Percentiles rank a stretch among this genome's conserved stretches.
Evolutionary conservation across 2,888 invertebrate genomes (phyloP).

Genomic region (Zygothrica quintamaculata): DNA sequence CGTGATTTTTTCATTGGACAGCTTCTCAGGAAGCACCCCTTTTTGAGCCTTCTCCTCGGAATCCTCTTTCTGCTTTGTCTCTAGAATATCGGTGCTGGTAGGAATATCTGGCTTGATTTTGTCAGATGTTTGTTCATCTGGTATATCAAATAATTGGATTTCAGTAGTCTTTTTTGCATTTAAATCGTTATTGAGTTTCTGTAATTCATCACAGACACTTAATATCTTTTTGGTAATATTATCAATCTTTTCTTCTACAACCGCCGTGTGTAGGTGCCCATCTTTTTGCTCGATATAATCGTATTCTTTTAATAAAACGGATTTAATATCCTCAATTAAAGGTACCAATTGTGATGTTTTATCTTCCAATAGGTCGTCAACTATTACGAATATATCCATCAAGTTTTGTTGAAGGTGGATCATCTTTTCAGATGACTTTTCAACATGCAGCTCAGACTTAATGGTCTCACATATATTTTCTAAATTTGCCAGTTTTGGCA

Average conservation of each 20-base stretch:
- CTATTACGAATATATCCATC: slow-evolving; percentile 77
- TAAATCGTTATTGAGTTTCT: slow-evolving; percentile 14
- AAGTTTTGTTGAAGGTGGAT: slow-evolving; percentile 73
- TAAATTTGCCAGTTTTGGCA: slow-evolving; percentile 46
- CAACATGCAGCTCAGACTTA: slow-evolving; percentile 27
- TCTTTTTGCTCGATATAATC: slow-evolving; percentile 59
- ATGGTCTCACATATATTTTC: slow-evolving; percentile 47
- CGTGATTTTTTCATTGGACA: slow-evolving; percentile 1
- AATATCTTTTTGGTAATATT: slow-evolving; percentile 40
- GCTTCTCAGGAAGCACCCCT: not conserved
- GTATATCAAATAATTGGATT: slow-evolving; percentile 1
- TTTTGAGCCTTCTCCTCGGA: slow-evolving; percentile 7
- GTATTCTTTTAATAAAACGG: slow-evolving; percentile 43
- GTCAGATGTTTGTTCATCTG: slow-evolving; percentile 6
- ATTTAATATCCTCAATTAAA: slow-evolving; percentile 52
- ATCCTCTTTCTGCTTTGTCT: not conserved
- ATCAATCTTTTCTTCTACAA: slow-evolving; percentile 37
- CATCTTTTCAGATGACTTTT: slow-evolving; percentile 71
- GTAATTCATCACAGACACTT: slow-evolving; percentile 42
- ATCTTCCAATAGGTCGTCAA: slow-evolving; percentile 66
- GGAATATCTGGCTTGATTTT: no score
- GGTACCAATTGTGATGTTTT: slow-evolving; percentile 27
- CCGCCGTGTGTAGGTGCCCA: slow-evolving; percentile 25
- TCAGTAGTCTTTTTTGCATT: no score
- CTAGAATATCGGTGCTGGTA: no score